Evolutionary conservation across 2,888 invertebrate species (phyloP), one percentile per base, ranked within the genome.

Genomic region (Ditylenchus weischeri): DNA sequence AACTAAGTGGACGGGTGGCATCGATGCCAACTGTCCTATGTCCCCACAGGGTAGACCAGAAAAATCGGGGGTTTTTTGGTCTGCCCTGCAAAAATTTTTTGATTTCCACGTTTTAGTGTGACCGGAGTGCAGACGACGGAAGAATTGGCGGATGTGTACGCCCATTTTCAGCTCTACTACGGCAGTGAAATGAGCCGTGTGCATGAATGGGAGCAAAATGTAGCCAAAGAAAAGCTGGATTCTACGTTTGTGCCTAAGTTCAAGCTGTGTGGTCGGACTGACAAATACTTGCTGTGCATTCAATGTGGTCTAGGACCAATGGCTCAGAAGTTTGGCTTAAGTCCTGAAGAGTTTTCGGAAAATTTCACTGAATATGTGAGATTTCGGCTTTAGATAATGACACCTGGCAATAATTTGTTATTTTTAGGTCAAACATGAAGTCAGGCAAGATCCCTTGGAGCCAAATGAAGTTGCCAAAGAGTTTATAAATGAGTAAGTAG

Each of bases 271-370:
- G 73, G 70, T 11, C 65, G 73, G n/a, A 73, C 72, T 57, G 77
- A 77, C 62, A 74, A 72, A 49, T 77, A 76, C 58, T 38, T 63
- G 72, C 68, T 77, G 64, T 80, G 78, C 59, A 69, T 76, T 35
- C 76, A 79, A 43, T 75, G 76, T 58, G 80, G 79, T 29, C 75
- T 79, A 58, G 76, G 77, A 36, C 73, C 74, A 48, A 57, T 79
- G 43, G 76, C 74, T 3, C 90, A 90, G 83, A 90, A 90, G 83
- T 96, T 95, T 84, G 96, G 96, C 70, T 85, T 98, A 63, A 89
- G 90, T 0, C 92, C 96, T 0, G 92, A 93, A 83, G 90, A 95
- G 84, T 94, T 93, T 84, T 93, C 93, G 0, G 94, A 95, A 85
- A 96, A 98, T 86, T 87, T 96, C 10, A 67, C 69, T 7, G 88